A percentile compares a stretch with the other conserved stretches of the same genome.
phyloP scores from a whole-genome alignment of 2,888 invertebrate genomes.

The Argyra leucocephala region DNA sequence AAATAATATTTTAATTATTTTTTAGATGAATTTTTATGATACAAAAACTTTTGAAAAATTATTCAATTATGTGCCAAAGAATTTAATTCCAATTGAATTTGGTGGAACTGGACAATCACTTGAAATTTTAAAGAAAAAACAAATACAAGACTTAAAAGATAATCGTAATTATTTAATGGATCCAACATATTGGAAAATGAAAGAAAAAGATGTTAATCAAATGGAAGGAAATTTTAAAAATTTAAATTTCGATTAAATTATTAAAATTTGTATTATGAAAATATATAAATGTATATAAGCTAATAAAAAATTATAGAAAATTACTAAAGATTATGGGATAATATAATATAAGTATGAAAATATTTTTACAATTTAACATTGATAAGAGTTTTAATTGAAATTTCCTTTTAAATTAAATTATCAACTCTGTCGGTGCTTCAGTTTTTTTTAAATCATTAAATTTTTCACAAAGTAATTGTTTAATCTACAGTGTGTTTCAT shows the following conservation, averaged over 20 bases:
- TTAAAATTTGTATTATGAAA: too few relatives aligned
- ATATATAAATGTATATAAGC: too few relatives aligned
- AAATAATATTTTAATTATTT: slow-evolving; percentile 20
- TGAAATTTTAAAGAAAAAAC: slow-evolving; percentile 48
- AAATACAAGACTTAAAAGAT: slow-evolving; percentile 49
- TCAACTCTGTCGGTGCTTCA: too few relatives aligned
- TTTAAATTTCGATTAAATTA: not conserved
- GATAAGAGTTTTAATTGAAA: too few relatives aligned
- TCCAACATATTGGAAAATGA: not conserved
- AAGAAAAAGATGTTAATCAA: not conserved
- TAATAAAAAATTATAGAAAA: too few relatives aligned
- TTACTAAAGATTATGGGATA: too few relatives aligned
- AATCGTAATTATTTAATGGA: slow-evolving; percentile 38
- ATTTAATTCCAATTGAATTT: slow-evolving; percentile 34
- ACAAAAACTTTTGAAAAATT: slow-evolving; percentile 57
- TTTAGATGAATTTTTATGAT: slow-evolving; percentile 59
- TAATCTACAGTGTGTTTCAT: too few relatives aligned
- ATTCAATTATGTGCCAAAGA: slow-evolving; percentile 49
- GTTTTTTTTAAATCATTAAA: too few relatives aligned
- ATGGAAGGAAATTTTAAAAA: not conserved
- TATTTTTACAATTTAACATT: too few relatives aligned
- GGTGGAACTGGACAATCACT: slow-evolving; percentile 32
- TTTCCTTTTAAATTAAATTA: too few relatives aligned
- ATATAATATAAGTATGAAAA: too few relatives aligned
- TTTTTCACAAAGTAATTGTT: too few relatives aligned